phyloP scores from a whole-genome alignment of 2,888 invertebrate species.

The Allygus modestus region DNA sequence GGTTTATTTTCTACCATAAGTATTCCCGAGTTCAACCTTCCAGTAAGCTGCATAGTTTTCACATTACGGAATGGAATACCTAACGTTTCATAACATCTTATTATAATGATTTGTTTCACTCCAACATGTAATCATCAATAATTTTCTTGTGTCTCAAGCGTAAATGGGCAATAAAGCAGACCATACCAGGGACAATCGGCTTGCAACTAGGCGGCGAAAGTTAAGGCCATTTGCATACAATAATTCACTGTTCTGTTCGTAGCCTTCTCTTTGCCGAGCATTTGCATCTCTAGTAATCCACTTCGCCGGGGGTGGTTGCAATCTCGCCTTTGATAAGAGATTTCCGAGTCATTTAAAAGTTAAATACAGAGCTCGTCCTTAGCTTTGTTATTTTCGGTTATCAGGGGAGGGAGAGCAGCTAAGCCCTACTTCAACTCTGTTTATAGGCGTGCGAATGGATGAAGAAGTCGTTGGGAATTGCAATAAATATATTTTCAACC shows the following conservation, averaged over 20 bases:
- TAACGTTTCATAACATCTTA: no score
- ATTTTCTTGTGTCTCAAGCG: not conserved
- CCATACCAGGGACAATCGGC: conserved; percentile 25
- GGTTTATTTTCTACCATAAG: no score
- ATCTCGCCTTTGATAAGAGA: conserved; percentile 33
- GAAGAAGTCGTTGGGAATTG: not conserved
- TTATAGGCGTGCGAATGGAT: not conserved
- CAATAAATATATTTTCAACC: no score
- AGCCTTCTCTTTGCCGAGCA: conserved; percentile 15
- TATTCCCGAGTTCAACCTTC: no score
- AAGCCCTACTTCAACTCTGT: not conserved
- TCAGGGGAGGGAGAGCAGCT: not conserved
- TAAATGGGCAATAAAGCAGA: not conserved
- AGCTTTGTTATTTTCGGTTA: conserved; percentile 23
- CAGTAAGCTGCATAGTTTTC: no score
- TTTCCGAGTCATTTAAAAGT: conserved; percentile 42
- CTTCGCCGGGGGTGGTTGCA: conserved; percentile 29
- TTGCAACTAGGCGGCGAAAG: not conserved
- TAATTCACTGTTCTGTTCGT: conserved; percentile 43
- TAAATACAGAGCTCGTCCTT: conserved; percentile 20
- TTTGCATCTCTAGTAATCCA: conserved; percentile 50
- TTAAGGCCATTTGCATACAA: conserved; percentile 31
- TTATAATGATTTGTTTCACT: no score
- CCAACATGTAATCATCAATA: no score
- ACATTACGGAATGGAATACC: no score